Evolutionary conservation across 2,113 vertebrate genomes (phyloP), one percentile per base, ranked within the genome.

Genomic region (Scalopus aquaticus): DNA sequence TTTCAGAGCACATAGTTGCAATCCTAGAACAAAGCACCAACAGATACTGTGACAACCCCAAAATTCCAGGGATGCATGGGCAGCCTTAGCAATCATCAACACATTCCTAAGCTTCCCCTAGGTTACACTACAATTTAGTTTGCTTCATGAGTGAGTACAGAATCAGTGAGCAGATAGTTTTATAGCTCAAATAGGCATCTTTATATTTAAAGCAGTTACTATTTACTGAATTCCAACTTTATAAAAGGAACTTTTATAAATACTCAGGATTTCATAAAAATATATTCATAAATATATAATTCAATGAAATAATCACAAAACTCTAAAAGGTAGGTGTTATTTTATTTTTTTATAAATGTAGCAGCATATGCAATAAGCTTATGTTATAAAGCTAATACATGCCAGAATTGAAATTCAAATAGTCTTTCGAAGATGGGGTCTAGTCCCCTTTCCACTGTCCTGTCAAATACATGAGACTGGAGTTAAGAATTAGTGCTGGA

Each of bases 61-160:
- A 64, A 77, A 95, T 82, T 95, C 78, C 82, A 74, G 9, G 64
- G 86, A 77, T 42, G 70, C 15, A 78, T 0, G 22, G 37, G 35
- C 42, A 70, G 35, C 37, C 56, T 20, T 39, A n/a, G 8, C 30
- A 62, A 83, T 17, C 39, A 56, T 13, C 67, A 56, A 69, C 12
- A 32, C 90, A 84, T 97, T 96, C 91, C 89, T 56, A 46, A 90
- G 42, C 65, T 49, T 84, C 51, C 60, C 58, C 44, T 49, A 37
- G 70, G 82, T 83, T 85, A 92, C 37, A 35, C 24, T 5, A 22
- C 24, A 85, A 42, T 64, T 42, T 35, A 64, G 58, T 69, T 1
- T n/a, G 62, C 39, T 78, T 95, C 39, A 44, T n/a, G 42, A 82
- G 64, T 83, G 60, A 88, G 90, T 13, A 28, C 6, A 37, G 60